Evolutionary conservation across 2,113 vertebrate genomes (phyloP).

Genomic region (Aphyosemion australe): DNA sequence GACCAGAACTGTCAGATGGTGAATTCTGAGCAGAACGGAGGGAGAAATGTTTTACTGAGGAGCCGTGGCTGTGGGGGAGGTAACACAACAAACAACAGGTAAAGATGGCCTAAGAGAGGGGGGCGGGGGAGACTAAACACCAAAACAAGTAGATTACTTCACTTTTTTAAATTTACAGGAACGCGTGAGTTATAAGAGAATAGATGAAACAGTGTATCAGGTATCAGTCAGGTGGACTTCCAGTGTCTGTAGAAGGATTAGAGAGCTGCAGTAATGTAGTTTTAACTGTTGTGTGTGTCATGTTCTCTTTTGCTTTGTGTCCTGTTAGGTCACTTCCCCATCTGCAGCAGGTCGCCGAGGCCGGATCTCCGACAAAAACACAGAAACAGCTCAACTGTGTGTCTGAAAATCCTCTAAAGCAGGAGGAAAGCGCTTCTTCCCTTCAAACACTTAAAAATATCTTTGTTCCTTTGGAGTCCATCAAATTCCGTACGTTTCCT

Average conservation of each 20-base stretch:
- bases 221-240: too few relatives aligned
- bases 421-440: constrained; percentile 4
- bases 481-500: constrained; percentile 81
- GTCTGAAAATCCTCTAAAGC: constrained; percentile 11
- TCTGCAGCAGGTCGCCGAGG: constrained; percentile 37
- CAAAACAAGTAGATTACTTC: too few relatives aligned
- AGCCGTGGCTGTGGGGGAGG: constrained; percentile 50
- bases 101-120: neutral
- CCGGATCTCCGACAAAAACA: constrained; percentile 1
- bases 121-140: too few relatives aligned
- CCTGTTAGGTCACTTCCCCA: constrained; percentile 30
- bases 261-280: too few relatives aligned
- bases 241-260: too few relatives aligned
- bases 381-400: constrained; percentile 23
- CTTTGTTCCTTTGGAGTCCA: constrained; percentile 82
- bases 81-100: constrained; percentile 32
- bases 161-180: too few relatives aligned
- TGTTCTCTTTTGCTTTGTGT: neutral
- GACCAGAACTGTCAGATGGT: constrained; percentile 24
- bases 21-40: constrained; percentile 30
- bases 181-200: too few relatives aligned
- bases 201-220: too few relatives aligned
- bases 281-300: too few relatives aligned
- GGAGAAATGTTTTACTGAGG: constrained; percentile 26
- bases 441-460: constrained; percentile 75